Base-by-base conservation (phyloP, 2,797 vertebrate species). In the Gymnodraco acuticeps region DNA sequence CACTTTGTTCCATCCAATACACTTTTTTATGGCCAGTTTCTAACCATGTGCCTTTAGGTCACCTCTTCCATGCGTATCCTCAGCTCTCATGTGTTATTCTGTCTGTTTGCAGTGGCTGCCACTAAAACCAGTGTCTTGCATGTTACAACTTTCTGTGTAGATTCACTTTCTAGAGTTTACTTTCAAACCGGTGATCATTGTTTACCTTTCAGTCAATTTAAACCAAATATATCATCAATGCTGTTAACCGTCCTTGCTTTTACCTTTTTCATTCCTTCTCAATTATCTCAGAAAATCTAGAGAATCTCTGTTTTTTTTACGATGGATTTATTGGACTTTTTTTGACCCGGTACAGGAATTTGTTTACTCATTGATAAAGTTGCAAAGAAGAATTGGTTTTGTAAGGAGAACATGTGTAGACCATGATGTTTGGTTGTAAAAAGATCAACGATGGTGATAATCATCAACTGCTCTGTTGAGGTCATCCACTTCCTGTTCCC, bases 31-130 rank as follows among this genome's bases (percentile, higher is more conserved):
- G 41, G 42, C 23, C 48, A 16, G 41, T 72, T 58, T 83, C 41
- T 60, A 51, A 59, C 67, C 50, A 20, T 65, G 73, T 87, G 80
- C 80, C 83, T 87, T 75, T 73, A 14, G 16, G 68, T 78, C 85
- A 45, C 1, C 61, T 56, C 14, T 33, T 61, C 66, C 48, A 42
- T 42, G 71, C 33, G 73, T 38, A 38, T 33, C 23, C 52, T 59
- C 55, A 41, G 6, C 41, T 64, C 14, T 42, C 15, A 17, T 73
- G 38, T n/a, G 6, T 55, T 56, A n/a, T 6, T 27, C 19, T 70
- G 33, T 38, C 33, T 38, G 33, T 38, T 38, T 38, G 33, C 58
- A 48, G 47, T 70, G 61, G 17, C 12, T 80, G 62, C 52, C 33
- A 62, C 53, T 70, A 33, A 81, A 84, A 69, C 10, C 42, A 63